Percentiles rank a stretch among this genome's conserved stretches.
These are phyloP conservation scores for Nemotelus nigrinus DNA, from an alignment of 2,888 invertebrate species.

Conservation along the genomic window DNA sequence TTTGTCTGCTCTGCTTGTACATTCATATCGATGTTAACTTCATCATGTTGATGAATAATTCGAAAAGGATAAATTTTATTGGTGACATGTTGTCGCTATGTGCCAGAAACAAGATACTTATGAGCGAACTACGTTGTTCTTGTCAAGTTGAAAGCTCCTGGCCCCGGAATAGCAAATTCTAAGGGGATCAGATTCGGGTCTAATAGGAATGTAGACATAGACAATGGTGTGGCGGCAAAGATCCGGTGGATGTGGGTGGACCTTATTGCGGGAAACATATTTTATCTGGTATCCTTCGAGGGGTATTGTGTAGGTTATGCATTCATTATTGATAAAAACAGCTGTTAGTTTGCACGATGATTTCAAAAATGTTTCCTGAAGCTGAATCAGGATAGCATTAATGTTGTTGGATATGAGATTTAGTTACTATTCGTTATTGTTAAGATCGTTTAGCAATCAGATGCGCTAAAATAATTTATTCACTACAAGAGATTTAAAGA, in stretches of 20 bases:
- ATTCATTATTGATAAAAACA: not conserved
- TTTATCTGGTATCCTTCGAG: not conserved
- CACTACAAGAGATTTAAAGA: no score
- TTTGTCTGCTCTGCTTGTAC: not conserved
- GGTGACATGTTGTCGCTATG: slow-evolving; percentile 27
- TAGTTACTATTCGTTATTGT: no score
- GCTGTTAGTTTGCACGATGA: not conserved
- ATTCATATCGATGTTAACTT: slow-evolving; percentile 25
- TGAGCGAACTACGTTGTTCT: not conserved
- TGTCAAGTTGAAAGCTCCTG: not conserved
- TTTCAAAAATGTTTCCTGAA: not conserved
- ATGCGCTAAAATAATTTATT: no score
- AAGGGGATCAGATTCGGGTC: no score
- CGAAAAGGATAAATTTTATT: slow-evolving; percentile 26
- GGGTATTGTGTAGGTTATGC: not conserved
- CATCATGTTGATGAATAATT: not conserved
- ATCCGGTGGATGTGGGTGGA: not conserved
- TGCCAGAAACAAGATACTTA: not conserved
- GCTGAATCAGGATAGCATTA: not conserved
- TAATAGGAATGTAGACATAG: no score
- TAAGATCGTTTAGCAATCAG: no score
- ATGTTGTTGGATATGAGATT: not conserved
- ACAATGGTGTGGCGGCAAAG: no score
- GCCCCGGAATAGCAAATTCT: no score
- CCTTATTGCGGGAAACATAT: not conserved